These are phyloP conservation scores for Microplitis demolitor DNA, from an alignment of 1,140 invertebrate species.

Conservation along the genomic window DNA sequence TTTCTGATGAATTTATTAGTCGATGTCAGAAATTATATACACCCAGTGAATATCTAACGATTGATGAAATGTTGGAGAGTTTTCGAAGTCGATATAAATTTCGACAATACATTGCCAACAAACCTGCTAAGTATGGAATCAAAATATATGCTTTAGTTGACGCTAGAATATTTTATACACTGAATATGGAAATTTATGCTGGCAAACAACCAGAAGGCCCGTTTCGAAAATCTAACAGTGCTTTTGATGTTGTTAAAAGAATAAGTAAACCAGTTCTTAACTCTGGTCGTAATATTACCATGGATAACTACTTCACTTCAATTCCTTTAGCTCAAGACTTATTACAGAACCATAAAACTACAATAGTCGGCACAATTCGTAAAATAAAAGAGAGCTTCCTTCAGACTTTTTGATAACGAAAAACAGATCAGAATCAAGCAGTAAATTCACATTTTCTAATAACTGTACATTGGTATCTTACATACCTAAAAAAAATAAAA, in stretches of 20 bases:
- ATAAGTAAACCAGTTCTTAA: constrained; percentile 32
- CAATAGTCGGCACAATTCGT: constrained; percentile 46
- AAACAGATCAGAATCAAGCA: constrained; percentile 27
- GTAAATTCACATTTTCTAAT: constrained; percentile 40
- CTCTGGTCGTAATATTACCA: constrained; percentile 47
- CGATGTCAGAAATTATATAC: constrained; percentile 43
- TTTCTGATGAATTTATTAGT: constrained; percentile 43
- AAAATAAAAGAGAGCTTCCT: constrained; percentile 53
- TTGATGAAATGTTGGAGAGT: constrained; percentile 51
- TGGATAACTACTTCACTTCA: constrained; percentile 52
- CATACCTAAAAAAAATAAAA: constrained; percentile 46
- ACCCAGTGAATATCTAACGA: constrained; percentile 38
- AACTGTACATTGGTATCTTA: constrained; percentile 45
- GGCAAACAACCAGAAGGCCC: constrained; percentile 47
- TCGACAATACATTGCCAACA: neutral
- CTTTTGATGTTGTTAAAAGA: constrained; percentile 31
- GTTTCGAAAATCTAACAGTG: constrained; percentile 29
- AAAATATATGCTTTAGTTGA: constrained; percentile 56
- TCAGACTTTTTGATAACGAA: constrained; percentile 36
- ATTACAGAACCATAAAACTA: constrained; percentile 43
- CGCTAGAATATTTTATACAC: constrained; percentile 57
- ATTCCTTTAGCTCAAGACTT: constrained; percentile 44
- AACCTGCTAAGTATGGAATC: constrained; percentile 53
- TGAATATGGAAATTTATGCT: constrained; percentile 60
- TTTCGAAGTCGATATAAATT: constrained; percentile 54